Percentiles rank a stretch among this genome's conserved stretches.
phyloP scores from a whole-genome alignment of 2,888 invertebrate species.

The Lasius platythorax region DNA sequence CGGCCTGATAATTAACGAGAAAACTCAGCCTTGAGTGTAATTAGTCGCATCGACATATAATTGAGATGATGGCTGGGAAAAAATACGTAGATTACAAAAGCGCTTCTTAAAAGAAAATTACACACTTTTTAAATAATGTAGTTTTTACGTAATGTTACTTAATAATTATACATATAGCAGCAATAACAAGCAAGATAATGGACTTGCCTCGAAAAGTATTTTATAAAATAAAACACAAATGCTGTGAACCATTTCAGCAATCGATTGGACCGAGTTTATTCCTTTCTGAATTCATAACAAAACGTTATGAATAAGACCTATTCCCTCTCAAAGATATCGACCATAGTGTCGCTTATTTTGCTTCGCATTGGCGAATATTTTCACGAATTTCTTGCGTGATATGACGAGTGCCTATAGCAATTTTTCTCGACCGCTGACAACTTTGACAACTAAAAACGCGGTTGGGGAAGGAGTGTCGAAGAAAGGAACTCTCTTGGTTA shows the following conservation, averaged over 20 bases:
- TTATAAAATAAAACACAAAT: slow-evolving; percentile 4
- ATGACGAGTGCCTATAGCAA: background rate
- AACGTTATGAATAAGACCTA: background rate
- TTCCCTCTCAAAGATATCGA: background rate
- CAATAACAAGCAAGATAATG: background rate
- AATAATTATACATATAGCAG: background rate
- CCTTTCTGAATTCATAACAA: background rate
- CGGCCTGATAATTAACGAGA: background rate
- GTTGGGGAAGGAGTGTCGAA: background rate
- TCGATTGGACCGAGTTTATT: background rate
- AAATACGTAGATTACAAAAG: background rate
- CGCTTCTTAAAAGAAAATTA: background rate
- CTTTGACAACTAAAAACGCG: slow-evolving; percentile 13
- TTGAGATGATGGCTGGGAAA: background rate
- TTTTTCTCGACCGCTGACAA: background rate
- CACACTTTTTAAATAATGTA: background rate
- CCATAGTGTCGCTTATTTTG: background rate
- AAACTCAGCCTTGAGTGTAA: background rate
- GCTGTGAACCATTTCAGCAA: background rate
- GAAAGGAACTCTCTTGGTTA: background rate
- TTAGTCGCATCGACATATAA: background rate
- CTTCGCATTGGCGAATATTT: background rate
- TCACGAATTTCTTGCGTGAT: slow-evolving; percentile 1
- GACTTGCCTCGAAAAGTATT: background rate
- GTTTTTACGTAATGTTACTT: background rate